A percentile compares a stretch with the other conserved stretches of the same genome.
Conservation (phyloP, 2,113 vertebrate genomes). For the Litocranius walleri region DNA sequence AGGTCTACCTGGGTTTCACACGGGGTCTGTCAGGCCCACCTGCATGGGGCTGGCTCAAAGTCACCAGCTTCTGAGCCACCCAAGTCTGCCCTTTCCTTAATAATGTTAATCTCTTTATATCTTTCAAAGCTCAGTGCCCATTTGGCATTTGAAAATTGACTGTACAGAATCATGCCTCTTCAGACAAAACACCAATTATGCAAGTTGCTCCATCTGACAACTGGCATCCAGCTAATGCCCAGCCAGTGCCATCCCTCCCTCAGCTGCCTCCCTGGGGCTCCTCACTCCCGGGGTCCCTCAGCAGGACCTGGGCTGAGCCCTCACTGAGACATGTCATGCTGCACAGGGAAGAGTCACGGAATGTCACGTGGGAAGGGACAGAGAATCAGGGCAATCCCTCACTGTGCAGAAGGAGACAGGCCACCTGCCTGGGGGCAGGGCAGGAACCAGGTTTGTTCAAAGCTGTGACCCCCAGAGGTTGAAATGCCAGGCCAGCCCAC, state of each 20-base stretch:
- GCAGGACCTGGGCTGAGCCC: neutral
- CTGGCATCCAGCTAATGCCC: neutral
- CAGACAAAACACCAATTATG: neutral
- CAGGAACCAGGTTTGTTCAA: neutral
- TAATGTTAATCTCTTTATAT: neutral
- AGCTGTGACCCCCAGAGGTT: neutral
- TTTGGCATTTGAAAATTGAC: constrained; percentile 38
- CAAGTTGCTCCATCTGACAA: neutral
- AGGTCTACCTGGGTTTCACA: neutral
- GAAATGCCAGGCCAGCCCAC: neutral
- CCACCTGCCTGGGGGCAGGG: neutral
- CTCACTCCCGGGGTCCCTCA: rapidly evolving
- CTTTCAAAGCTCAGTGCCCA: constrained; percentile 12
- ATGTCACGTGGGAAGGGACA: neutral
- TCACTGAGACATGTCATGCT: neutral
- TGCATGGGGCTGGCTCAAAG: neutral
- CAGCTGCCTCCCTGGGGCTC: neutral
- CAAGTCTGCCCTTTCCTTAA: neutral
- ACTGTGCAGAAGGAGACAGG: neutral
- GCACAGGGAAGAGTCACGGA: neutral
- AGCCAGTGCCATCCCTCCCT: rapidly evolving
- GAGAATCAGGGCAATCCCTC: neutral
- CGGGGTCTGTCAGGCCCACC: neutral
- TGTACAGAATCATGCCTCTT: neutral
- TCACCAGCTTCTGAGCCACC: neutral